phyloP scores from a whole-genome alignment of 2,888 invertebrate genomes.

The Muscina levida region DNA sequence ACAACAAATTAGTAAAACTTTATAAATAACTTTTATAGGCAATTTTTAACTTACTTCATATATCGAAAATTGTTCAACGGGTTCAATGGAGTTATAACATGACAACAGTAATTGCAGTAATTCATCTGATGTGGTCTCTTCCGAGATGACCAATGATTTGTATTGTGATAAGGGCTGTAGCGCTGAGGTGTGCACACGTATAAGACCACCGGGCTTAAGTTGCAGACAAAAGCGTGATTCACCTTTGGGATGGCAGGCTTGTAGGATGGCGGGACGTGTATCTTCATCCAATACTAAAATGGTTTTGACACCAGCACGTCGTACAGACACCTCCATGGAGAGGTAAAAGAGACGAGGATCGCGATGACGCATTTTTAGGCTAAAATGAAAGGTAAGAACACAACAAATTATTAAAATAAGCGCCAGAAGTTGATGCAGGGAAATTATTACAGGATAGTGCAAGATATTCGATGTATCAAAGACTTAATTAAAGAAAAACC shows the following conservation, averaged over 20 bases:
- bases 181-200: slow-evolving; percentile 95
- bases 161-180: slow-evolving; percentile 95
- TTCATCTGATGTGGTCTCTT: slow-evolving; percentile 93
- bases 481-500: no score
- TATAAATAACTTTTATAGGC: neutral
- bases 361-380: slow-evolving; percentile 91
- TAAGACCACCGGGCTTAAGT: slow-evolving; percentile 93
- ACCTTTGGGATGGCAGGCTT: slow-evolving; percentile 96
- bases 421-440: neutral
- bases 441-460: neutral
- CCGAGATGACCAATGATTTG: slow-evolving; percentile 93
- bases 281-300: slow-evolving; percentile 92
- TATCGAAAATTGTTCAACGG: slow-evolving; percentile 91
- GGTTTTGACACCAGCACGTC: slow-evolving; percentile 90
- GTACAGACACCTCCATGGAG: slow-evolving; percentile 95
- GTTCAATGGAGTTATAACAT: slow-evolving; percentile 91
- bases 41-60: slow-evolving; percentile 85
- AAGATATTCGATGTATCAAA: no score
- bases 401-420: no score
- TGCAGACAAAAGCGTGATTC: slow-evolving; percentile 95
- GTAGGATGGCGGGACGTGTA: slow-evolving; percentile 93
- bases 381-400: slow-evolving; percentile 54
- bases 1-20: slow-evolving; percentile 6
- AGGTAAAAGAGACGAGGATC: slow-evolving; percentile 96
- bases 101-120: slow-evolving; percentile 90